A percentile compares a stretch with the other conserved stretches of the same genome.
phyloP scores from a whole-genome alignment of 2,797 vertebrate species.

The Eleutherodactylus coqui region DNA sequence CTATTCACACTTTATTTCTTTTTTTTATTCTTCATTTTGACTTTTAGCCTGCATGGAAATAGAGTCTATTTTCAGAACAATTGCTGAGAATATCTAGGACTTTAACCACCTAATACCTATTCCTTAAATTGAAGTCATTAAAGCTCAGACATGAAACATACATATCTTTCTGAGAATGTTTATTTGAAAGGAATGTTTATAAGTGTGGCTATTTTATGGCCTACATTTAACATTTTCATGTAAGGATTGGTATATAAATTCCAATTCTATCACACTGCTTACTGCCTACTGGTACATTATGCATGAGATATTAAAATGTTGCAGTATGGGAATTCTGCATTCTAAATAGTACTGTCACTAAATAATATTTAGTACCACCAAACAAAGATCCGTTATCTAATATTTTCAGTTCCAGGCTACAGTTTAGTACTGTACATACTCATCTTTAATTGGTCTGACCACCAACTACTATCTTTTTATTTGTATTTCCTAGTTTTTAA shows the following conservation, averaged over 20 bases:
- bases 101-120: slow-evolving; percentile 24
- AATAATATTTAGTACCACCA: neutral
- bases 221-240: slow-evolving; percentile 22
- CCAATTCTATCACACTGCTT: slow-evolving; percentile 2
- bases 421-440: too few relatives aligned
- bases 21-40: slow-evolving; percentile 41
- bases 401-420: neutral
- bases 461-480: too few relatives aligned
- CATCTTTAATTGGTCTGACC: too few relatives aligned
- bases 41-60: slow-evolving; percentile 36
- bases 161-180: slow-evolving; percentile 19
- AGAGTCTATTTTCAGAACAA: slow-evolving; percentile 25
- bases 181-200: slow-evolving; percentile 35
- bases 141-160: slow-evolving; percentile 49
- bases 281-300: slow-evolving; percentile 38
- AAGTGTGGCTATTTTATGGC: neutral
- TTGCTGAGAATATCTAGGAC: slow-evolving; percentile 32
- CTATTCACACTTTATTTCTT: slow-evolving; percentile 37
- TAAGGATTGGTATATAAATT: slow-evolving; percentile 16
- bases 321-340: neutral
- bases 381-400: neutral
- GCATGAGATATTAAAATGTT: slow-evolving; percentile 42
- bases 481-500: neutral
- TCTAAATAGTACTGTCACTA: neutral
- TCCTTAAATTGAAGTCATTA: slow-evolving; percentile 40